These are phyloP conservation scores for Sylvietta virens DNA, from an alignment of 2,113 vertebrate genomes.

Conservation along the genomic window DNA sequence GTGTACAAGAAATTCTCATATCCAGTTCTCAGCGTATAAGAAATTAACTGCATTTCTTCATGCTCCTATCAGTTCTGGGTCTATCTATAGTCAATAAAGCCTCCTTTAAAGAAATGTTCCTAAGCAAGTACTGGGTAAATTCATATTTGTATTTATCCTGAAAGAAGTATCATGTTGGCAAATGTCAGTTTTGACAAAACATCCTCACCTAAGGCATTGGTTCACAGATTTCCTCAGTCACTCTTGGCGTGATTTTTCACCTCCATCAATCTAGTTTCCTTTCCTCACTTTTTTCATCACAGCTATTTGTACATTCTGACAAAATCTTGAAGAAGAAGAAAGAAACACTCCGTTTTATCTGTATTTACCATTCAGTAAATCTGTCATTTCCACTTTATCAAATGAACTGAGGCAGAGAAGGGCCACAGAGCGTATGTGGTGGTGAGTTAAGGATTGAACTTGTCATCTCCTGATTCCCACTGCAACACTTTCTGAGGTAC, in stretches of 20 bases:
- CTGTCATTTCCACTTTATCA: background rate
- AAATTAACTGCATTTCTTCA: background rate
- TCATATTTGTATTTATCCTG: background rate
- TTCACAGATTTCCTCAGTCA: constrained; percentile 14
- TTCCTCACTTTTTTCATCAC: background rate
- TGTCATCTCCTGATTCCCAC: background rate
- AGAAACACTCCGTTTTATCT: background rate
- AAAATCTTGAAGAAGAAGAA: constrained; percentile 9
- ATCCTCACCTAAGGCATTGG: background rate
- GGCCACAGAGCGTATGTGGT: background rate
- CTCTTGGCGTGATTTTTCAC: constrained; percentile 14
- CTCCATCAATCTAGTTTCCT: constrained; percentile 9
- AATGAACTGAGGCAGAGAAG: background rate
- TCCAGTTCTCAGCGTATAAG: accelerated
- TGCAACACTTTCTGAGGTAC: background rate
- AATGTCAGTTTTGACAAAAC: constrained; percentile 28
- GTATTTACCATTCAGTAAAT: background rate
- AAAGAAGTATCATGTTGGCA: background rate
- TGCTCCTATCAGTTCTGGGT: background rate
- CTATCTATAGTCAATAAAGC: background rate
- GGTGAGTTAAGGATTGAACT: background rate
- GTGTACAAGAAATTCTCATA: background rate
- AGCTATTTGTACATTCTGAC: constrained; percentile 2
- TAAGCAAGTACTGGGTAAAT: background rate
- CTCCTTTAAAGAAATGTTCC: background rate